Evolutionary conservation across 2,888 invertebrate species (phyloP).

Genomic region (Stenchaetothrips biformis): DNA sequence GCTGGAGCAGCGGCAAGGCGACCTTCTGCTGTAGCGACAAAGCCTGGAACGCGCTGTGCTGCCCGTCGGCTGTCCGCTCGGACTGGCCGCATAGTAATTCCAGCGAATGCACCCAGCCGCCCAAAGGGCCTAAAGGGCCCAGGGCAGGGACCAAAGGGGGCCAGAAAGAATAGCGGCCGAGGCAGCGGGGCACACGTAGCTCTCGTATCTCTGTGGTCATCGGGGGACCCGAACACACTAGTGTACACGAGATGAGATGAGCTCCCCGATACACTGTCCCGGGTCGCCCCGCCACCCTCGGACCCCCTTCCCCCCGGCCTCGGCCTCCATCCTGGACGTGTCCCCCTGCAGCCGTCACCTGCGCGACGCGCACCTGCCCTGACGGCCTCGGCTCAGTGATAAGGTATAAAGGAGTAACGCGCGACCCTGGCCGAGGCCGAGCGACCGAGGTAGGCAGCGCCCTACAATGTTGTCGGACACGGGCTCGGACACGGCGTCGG

Average conservation of each 20-base stretch:
- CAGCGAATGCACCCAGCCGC: no score
- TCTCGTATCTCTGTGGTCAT: slow-evolving; percentile 13
- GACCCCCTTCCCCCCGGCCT: no score
- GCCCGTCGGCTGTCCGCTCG: background rate
- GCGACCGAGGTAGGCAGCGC: no score
- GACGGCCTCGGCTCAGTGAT: no score
- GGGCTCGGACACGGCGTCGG: no score
- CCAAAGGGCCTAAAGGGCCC: background rate
- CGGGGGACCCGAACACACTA: background rate
- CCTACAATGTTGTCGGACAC: no score
- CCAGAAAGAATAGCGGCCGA: background rate
- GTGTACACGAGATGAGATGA: slow-evolving; percentile 1
- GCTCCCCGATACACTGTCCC: background rate
- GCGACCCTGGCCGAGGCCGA: no score
- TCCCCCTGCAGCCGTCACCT: no score
- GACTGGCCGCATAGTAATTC: background rate
- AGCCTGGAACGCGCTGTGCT: background rate
- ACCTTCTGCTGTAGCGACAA: background rate
- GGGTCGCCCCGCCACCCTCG: background rate
- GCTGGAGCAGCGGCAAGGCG: background rate
- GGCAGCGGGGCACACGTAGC: background rate
- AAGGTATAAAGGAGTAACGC: no score
- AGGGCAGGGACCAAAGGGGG: background rate
- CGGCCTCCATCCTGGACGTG: no score
- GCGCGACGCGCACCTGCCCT: no score